Evolutionary conservation across 2,113 vertebrate species (phyloP).

Genomic region (Spea multiplicata): DNA sequence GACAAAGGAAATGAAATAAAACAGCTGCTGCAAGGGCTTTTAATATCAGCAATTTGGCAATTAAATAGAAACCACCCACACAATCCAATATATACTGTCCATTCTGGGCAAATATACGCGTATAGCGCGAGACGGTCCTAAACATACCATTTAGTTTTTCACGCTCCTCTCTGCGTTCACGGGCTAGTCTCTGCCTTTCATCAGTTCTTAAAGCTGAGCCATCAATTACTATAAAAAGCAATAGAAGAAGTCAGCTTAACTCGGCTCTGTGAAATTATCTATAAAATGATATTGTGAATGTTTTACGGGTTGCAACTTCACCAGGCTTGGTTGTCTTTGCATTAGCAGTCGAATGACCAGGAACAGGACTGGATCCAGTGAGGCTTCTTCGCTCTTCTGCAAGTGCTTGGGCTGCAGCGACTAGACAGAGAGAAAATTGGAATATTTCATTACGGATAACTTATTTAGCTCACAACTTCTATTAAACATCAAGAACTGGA

Average conservation of each 20-base stretch:
- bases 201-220: slow-evolving; percentile 84
- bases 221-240: slow-evolving; percentile 76
- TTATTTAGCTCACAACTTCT: no score
- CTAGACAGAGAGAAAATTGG: slow-evolving; percentile 61
- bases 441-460: neutral
- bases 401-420: slow-evolving; percentile 84
- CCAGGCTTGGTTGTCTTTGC: slow-evolving; percentile 77
- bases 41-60: no score
- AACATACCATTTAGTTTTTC: slow-evolving; percentile 82
- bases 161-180: slow-evolving; percentile 85
- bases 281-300: neutral
- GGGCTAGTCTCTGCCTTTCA: slow-evolving; percentile 83
- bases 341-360: slow-evolving; percentile 54
- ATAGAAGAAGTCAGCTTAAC: slow-evolving; percentile 21
- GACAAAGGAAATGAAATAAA: no score
- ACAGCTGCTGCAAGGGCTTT: no score
- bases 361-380: slow-evolving; percentile 62
- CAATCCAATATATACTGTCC: no score
- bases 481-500: no score
- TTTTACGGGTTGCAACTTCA: slow-evolving; percentile 53
- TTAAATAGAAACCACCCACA: no score
- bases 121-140: neutral
- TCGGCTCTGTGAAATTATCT: neutral
- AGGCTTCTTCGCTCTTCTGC: slow-evolving; percentile 84
- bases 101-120: neutral